Evolutionary conservation across 1,140 invertebrate genomes (phyloP), one percentile per base, ranked within the genome.

Genomic region (Chionoecetes opilio): DNA sequence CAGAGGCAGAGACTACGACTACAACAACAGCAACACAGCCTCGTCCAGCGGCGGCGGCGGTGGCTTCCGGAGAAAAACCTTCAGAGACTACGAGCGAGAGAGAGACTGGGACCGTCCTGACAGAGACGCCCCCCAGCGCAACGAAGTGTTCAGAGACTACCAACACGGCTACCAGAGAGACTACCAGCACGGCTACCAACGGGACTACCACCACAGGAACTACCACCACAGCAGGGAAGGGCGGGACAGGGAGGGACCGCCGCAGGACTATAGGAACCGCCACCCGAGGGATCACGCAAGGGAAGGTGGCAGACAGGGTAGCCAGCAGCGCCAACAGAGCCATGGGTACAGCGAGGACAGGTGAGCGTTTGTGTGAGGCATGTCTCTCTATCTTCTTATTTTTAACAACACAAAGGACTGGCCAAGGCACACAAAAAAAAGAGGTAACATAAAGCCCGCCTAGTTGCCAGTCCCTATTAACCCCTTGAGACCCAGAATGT

Each of bases 131-230:
- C 46, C 53, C 9, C 46, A 75, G 29, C 34, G 88, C 29, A 41
- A 41, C n/a, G 90, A 92, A 38, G 91, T 92, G 3, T 92, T 84
- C 34, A 2, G 91, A n/a, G 91, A 92, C 35, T 92, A 92, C 34
- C 91, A 93, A 3, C 84, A 93, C 26, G 84, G 92, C 5, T 85
- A 93, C 37, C 84, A 87, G 31, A 29, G 92, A 26, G 92, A 93
- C 31, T 87, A 85, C 84, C 92, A 93, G 41, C 92, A 93, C 34
- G 92, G 92, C 8, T 93, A 93, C 92, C 82, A 93, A 35, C 37
- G 92, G 37, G 92, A 93, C 34, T 93, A 93, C 38, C 92, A 93
- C 14, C 92, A 93, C 31, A 82, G 92, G n/a, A 87, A 41, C 82
- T 93, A 93, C 46, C 46, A 63, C 21, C 63, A 82, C 11, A 11